Base-by-base conservation (phyloP, 2,797 vertebrate genomes). In the Enteromius trimaculatus region DNA sequence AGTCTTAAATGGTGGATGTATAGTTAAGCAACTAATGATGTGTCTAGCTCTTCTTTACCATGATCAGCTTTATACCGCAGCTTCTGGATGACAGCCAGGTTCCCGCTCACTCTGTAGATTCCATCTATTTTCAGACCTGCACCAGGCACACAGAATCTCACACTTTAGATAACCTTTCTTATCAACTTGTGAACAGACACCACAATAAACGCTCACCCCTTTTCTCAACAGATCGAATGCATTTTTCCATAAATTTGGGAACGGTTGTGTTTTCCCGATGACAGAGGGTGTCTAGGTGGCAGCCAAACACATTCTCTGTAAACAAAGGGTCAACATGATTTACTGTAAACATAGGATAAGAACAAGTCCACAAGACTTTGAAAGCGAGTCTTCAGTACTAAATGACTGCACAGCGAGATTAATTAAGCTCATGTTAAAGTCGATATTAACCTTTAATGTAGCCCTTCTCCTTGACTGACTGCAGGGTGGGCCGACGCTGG, bases 31-130 rank as follows among this genome's bases (percentile, higher is more conserved):
- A 58, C 1, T 44, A 5, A 23, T 51, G 11, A 21, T 62, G n/a
- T 0, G 10, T 37, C 37, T 26, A 23, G n/a, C 13, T 31, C 19
- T 21, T 1, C 2, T 16, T 91, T 89, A 99, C 97, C 96, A 0
- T 97, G 98, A 88, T 99, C 97, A 34, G 96, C 97, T 88, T 95
- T 96, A 89, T 97, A 94, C 83, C 97, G 95, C 51, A 99, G 94
- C 55, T 92, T 98, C 93, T 98, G 97, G 90, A 98, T 96, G 82
- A 96, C 96, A 11, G 97, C 97, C 89, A 99, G 89, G 92, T 99
- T 99, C 23, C 97, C 97, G 0, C 96, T 98, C 83, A 98, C 96
- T 83, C 98, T 93, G 92, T 99, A 99, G 75, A 99, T 94, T n/a
- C 97, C 97, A 0, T 99, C 97, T 0, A 96, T 93, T 80, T 96